phyloP scores from a whole-genome alignment of 1,140 invertebrate genomes.

The Stratiolaelaps scimitus region DNA sequence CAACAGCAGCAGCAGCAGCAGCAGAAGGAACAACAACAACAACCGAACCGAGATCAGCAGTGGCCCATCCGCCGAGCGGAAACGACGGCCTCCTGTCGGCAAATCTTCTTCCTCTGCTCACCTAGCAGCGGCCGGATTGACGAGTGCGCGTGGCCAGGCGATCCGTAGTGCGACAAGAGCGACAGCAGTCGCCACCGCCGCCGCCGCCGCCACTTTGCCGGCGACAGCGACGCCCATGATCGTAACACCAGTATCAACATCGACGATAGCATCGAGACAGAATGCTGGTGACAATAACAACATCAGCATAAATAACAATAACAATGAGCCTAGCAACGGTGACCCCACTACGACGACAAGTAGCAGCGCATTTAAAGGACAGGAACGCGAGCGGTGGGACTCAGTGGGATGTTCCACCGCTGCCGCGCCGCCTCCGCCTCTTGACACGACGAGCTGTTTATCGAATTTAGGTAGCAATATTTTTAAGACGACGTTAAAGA shows the following conservation, averaged over 20 bases:
- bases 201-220: too few species aligned
- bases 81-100: too few species aligned
- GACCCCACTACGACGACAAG: not conserved
- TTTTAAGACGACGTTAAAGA: conserved; percentile 24
- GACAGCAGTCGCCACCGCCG: too few species aligned
- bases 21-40: too few species aligned
- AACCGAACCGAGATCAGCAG: too few species aligned
- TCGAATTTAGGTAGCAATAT: conserved; percentile 27
- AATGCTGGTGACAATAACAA: not conserved
- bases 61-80: too few species aligned
- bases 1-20: too few species aligned
- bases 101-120: too few species aligned
- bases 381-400: not conserved
- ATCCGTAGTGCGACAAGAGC: too few species aligned
- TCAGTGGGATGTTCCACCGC: not conserved
- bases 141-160: too few species aligned
- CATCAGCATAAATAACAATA: not conserved
- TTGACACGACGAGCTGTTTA: conserved; percentile 24
- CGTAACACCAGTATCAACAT: not conserved
- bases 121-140: too few species aligned
- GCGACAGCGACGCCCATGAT: not conserved
- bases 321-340: not conserved
- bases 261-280: not conserved
- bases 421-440: not conserved
- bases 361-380: not conserved